Conservation (phyloP, 2,113 vertebrate genomes). For the Petaurus breviceps region DNA sequence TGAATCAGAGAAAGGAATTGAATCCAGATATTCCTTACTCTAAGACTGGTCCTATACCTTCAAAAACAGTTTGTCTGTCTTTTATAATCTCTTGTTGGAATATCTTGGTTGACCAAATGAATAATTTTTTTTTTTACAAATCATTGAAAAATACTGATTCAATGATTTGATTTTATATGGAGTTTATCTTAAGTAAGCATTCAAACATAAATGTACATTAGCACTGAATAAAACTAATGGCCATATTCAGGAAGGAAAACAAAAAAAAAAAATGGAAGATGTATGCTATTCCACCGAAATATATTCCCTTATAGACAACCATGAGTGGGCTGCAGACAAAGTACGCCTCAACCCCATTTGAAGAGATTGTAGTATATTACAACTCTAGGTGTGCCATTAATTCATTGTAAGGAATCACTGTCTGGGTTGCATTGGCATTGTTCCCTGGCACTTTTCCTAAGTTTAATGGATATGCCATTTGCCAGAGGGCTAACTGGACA, state of each 20-base stretch:
- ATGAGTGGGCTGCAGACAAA: conserved; percentile 65
- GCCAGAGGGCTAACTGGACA: conserved; percentile 66
- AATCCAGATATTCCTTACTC: not conserved
- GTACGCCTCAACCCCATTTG: conserved; percentile 72
- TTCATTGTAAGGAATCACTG: conserved; percentile 54
- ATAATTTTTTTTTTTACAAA: conserved; percentile 35
- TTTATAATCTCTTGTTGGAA: not conserved
- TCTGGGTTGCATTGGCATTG: conserved; percentile 64
- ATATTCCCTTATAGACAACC: conserved; percentile 73
- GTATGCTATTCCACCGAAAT: conserved; percentile 73
- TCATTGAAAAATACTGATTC: conserved; percentile 36
- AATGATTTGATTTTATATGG: conserved; percentile 52
- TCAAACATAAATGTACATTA: conserved; percentile 73
- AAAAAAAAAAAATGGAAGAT: conserved; percentile 72
- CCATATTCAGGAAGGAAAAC: conserved; percentile 68
- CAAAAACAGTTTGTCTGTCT: not conserved
- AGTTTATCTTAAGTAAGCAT: conserved; percentile 34
- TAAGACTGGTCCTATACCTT: not conserved
- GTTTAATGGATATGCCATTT: conserved; percentile 72
- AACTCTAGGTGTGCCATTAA: conserved; percentile 71
- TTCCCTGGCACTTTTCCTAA: conserved; percentile 55
- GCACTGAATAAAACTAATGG: conserved; percentile 66
- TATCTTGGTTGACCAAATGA: conserved; percentile 12
- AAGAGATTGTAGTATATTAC: conserved; percentile 64
- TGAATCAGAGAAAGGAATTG: not conserved